A percentile compares a stretch with the other conserved stretches of the same genome.
Evolutionary conservation across 2,888 invertebrate genomes (phyloP).

Genomic region (Tryphoninae sp.): DNA sequence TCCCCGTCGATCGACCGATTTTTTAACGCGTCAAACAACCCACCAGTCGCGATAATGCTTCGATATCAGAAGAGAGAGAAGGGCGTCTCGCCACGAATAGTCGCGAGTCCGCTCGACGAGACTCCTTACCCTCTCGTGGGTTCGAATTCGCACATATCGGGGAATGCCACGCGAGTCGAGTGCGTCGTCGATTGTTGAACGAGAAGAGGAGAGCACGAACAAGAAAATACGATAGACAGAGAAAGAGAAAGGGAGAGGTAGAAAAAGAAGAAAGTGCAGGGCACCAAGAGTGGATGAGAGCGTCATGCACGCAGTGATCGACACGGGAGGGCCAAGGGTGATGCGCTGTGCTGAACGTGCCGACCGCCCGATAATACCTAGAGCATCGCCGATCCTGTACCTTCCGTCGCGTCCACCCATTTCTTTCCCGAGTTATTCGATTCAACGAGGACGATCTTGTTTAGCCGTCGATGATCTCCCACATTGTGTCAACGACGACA

Average conservation of each 20-base stretch:
- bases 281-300: conserved; percentile 75
- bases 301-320: conserved; percentile 79
- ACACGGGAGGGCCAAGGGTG: conserved; percentile 78
- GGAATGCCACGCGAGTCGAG: not conserved
- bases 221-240: conserved; percentile 6
- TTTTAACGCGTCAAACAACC: not conserved
- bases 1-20: not conserved
- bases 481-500: conserved; percentile 11
- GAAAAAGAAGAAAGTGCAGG: conserved; percentile 57
- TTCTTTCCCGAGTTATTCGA: conserved; percentile 2
- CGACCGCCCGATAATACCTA: conserved; percentile 73
- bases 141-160: not conserved
- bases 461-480: conserved; percentile 12
- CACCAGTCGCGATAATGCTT: conserved; percentile 51
- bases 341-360: conserved; percentile 77
- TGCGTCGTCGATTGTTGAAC: conserved; percentile 27
- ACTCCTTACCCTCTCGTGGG: conserved; percentile 33
- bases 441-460: conserved; percentile 12
- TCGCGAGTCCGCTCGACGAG: conserved; percentile 55
- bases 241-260: conserved; percentile 49
- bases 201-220: not conserved
- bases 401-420: conserved; percentile 1
- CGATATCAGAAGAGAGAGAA: conserved; percentile 28
- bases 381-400: conserved; percentile 42
- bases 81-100: conserved; percentile 53